Evolutionary conservation across 1,140 invertebrate genomes (phyloP), one percentile per base, ranked within the genome.

Genomic region (Heterodera schachtii): DNA sequence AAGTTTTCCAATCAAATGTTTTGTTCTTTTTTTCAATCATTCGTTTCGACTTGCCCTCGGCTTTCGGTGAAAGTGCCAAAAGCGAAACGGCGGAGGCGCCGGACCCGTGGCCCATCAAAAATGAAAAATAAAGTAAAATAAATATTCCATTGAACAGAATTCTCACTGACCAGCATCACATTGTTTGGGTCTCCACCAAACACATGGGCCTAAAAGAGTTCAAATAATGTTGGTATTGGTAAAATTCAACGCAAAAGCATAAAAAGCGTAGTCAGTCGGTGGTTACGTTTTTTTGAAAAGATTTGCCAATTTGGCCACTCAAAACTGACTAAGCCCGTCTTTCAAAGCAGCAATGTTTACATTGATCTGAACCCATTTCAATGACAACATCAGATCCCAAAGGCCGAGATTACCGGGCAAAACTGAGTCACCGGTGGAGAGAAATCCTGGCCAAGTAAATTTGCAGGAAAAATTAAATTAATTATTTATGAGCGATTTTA

Each of bases 11-110:
- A 31, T 31, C 31, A 31, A 31, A 31, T 31, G 31, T 31, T 31
- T 31, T 31, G 31, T 31, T 31, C 31, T 31, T 1, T 31, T 31
- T 31, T 31, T 31, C 31, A 31, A 0, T 31, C 31, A 41, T 46
- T 19, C 57, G 57, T 3, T 71, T 19, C 31, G 21, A 71, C 77
- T 41, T 74, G 49, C 95, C 95, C 91, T 96, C 94, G 9, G 95
- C 95, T 64, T 95, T 94, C 79, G 95, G 94, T 52, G 95, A 96
- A 41, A 95, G 94, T 91, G 97, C 94, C 78, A 98, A 92, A 87
- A 97, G 95, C 90, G 98, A 95, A 16, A 97, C 95, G 88, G 95
- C 95, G 11, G 96, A 95, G 0, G 96, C 96, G 0, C 96, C 96
- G 96, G 96, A 84, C 57, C 82, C 96, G 86, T 98, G 96, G 0